Percentiles rank a stretch among this genome's conserved stretches.
phyloP scores from a whole-genome alignment of 2,113 vertebrate genomes.

The Saccopteryx leptura region DNA sequence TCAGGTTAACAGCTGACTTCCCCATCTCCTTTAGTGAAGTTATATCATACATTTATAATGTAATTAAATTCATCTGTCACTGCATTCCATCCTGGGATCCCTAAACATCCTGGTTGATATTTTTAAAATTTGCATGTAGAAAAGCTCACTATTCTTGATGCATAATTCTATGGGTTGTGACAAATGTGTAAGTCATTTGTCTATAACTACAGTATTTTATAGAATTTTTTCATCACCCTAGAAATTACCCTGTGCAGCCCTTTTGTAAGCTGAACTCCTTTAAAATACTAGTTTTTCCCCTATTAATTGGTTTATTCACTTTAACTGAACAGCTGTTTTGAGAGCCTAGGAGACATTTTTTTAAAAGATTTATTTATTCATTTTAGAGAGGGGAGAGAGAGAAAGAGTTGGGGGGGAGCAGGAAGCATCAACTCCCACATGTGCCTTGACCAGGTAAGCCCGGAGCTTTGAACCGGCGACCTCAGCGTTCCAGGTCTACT shows the following conservation, averaged over 20 bases:
- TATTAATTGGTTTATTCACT: conserved; percentile 16
- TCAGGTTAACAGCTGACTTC: not conserved
- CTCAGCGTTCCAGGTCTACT: too few species aligned
- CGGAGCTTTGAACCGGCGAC: too few species aligned
- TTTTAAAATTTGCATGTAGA: not conserved
- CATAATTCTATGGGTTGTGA: not conserved
- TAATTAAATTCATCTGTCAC: not conserved
- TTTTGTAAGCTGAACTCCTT: not conserved
- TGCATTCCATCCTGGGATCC: not conserved
- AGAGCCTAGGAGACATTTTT: not conserved
- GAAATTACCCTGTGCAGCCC: not conserved
- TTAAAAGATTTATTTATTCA: too few species aligned
- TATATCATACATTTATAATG: conserved; percentile 5
- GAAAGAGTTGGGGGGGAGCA: too few species aligned
- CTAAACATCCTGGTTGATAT: not conserved
- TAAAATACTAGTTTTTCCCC: not conserved
- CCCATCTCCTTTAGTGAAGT: not conserved
- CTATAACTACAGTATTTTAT: not conserved
- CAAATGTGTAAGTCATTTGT: not conserved
- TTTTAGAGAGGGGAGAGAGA: too few species aligned
- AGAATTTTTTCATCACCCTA: conserved; percentile 1
- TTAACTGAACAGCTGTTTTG: not conserved
- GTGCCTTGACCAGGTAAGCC: too few species aligned
- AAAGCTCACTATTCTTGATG: not conserved
- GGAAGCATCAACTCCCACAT: too few species aligned